Evolutionary conservation across 2,888 invertebrate genomes (phyloP).

Genomic region (Phymatocera aterrima): DNA sequence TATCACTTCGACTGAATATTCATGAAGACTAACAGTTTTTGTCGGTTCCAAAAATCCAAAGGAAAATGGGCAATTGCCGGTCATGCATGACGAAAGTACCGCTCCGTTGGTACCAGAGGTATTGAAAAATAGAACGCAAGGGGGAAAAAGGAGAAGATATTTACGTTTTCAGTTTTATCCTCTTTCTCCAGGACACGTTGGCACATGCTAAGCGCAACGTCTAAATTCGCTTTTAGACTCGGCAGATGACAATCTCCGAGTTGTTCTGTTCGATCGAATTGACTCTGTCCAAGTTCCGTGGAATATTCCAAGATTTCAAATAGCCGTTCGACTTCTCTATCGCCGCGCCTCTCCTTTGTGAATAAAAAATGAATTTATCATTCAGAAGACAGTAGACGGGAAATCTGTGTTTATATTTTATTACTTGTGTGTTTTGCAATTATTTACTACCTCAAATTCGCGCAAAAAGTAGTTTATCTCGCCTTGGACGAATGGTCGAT

Average conservation of each 20-base stretch:
- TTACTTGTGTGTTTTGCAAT: not conserved
- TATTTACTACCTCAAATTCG: constrained; percentile 86
- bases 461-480: constrained; percentile 90
- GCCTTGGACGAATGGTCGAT: constrained; percentile 89
- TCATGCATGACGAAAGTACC: too few relatives aligned
- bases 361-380: constrained; percentile 56
- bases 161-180: constrained; percentile 72
- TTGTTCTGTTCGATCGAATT: constrained; percentile 82
- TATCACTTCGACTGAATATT: too few relatives aligned
- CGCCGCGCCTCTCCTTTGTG: constrained; percentile 84
- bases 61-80: too few relatives aligned
- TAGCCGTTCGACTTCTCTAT: constrained; percentile 87
- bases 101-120: too few relatives aligned
- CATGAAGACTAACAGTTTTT: too few relatives aligned
- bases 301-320: constrained; percentile 86
- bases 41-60: too few relatives aligned
- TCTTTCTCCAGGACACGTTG: constrained; percentile 80
- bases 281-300: constrained; percentile 86
- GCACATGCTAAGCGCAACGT: constrained; percentile 81
- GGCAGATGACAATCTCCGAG: constrained; percentile 80
- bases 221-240: constrained; percentile 80
- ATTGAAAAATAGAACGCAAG: too few relatives aligned
- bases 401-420: not conserved
- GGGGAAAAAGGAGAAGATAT: constrained; percentile 24
- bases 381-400: constrained; percentile 16